Evolutionary conservation across 2,797 vertebrate genomes (phyloP), one percentile per base, ranked within the genome.

Genomic region (Bryconaethiops microstoma): DNA sequence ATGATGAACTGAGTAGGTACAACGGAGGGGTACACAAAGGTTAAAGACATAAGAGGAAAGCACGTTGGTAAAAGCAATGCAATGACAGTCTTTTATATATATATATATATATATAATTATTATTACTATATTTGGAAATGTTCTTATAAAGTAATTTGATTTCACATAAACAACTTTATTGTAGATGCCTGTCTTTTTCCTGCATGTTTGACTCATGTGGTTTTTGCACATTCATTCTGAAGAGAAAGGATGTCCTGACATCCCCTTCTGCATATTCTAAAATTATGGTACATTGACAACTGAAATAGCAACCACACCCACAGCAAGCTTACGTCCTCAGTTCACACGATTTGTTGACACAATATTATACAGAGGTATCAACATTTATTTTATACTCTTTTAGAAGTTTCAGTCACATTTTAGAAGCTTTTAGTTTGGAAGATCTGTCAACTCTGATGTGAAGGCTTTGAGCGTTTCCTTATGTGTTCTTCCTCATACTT

Each of bases 261-360:
- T n/a, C 39, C 29, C 10, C 6, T 45, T 57, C 23, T 64, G 2
- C 65, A 78, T 64, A 64, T 29, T 74, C 40, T 64, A 67, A 83
- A 83, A 59, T 63, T 82, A 62, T 78, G 75, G 29, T 77, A 29
- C 68, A 81, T 77, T 84, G 83, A 75, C 60, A 78, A 63, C 55
- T 69, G 65, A 71, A 75, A 83, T 80, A 62, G 54, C 39, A 65
- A 19, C 16, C 14, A 72, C 55, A 35, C 55, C 55, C 63, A 52
- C 35, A 23, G 29, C 75, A 79, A 55, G 14, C 35, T n/a, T n/a
- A n/a, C n/a, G n/a, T 40, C 60, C 17, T 45, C 48, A 48, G 69
- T 81, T 81, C 0, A 35, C 35, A 35, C 35, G 35, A 35, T 35
- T 35, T 35, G 35, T 4, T 35, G 35, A 35, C 35, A 2, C 35